Base-by-base conservation (phyloP, 2,113 vertebrate species). In the Pyxicephalus adspersus region DNA sequence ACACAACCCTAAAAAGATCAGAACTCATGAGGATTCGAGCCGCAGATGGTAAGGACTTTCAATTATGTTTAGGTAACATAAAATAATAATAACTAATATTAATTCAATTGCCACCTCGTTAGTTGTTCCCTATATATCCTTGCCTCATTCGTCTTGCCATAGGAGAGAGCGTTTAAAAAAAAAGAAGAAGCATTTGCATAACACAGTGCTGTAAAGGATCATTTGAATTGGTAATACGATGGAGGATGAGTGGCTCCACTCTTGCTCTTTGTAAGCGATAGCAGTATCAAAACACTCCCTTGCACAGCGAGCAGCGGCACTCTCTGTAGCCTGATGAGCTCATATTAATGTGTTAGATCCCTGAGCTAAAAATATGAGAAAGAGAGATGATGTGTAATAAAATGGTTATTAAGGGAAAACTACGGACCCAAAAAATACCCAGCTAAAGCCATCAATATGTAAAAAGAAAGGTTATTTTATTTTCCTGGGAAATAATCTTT, bases 171-270 rank as follows among this genome's bases (percentile, higher is more conserved):
- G n/a, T 22, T 19, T 25, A 61, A 51, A 70, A 51, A 17, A 63
- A 64, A 54, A 11, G 13, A 34, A 0, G n/a, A 2, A 22, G 45
- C 13, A 73, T 73, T 81, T 81, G 79, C 68, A 81, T 64, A 73
- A 64, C 58, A 57, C 60, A 52, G 50, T 20, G 79, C 26, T 64
- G 65, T 64, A 64, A 81, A 72, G 50, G 31, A 29, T 65, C 25
- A 74, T 81, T 64, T 81, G 79, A 73, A 81, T 81, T 81, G 68
- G 60, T 81, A 81, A 81, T 81, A 64, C 25, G 79, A 68, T 81
- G 60, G 60, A 22, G 78, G 71, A 50, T 34, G 38, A 55, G 79
- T 64, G 60, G 34, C 64, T 31, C 63, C n/a, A 55, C 50, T 54
- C 79, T 50, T 55, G 58, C 73, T 74, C 79, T 81, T 64, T 81